Conservation (phyloP, 2,888 invertebrate genomes). For the Sialis fuliginosa region DNA sequence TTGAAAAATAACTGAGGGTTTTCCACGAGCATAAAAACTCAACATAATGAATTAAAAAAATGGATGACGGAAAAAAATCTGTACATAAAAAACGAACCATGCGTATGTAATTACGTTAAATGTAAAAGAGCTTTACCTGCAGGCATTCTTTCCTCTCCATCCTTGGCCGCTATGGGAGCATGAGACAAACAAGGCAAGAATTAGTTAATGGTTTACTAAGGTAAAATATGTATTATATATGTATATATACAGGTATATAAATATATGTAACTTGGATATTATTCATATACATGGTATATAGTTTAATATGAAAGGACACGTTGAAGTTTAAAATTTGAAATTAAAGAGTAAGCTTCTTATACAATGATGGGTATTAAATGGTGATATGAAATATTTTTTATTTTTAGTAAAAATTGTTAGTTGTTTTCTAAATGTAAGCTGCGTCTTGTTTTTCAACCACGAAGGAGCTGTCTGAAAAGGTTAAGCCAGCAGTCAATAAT, state of each 20-base stretch:
- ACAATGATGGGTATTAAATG: too few relatives aligned
- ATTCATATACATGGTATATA: too few relatives aligned
- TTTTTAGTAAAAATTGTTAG: too few relatives aligned
- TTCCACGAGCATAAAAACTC: neutral
- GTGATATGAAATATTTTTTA: too few relatives aligned
- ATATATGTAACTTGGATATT: too few relatives aligned
- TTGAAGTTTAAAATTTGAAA: neutral
- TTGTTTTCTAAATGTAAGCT: too few relatives aligned
- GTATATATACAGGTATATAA: too few relatives aligned
- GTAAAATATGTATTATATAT: neutral
- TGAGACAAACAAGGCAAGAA: slow-evolving; percentile 1
- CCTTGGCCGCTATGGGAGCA: slow-evolving; percentile 36
- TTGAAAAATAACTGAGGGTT: slow-evolving; percentile 3
- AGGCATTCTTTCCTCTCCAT: slow-evolving; percentile 47
- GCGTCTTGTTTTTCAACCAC: too few relatives aligned
- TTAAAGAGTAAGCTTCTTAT: neutral
- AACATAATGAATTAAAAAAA: neutral
- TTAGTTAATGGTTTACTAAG: neutral
- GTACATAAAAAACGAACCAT: slow-evolving; percentile 1
- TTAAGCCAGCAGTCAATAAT: too few relatives aligned
- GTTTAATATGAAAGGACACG: too few relatives aligned
- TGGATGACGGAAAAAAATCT: neutral
- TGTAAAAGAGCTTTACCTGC: slow-evolving; percentile 33
- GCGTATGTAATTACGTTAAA: slow-evolving; percentile 2
- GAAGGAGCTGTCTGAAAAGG: too few relatives aligned